Evolutionary conservation across 1,140 invertebrate species (phyloP).

Genomic region (Heterodera carotae): DNA sequence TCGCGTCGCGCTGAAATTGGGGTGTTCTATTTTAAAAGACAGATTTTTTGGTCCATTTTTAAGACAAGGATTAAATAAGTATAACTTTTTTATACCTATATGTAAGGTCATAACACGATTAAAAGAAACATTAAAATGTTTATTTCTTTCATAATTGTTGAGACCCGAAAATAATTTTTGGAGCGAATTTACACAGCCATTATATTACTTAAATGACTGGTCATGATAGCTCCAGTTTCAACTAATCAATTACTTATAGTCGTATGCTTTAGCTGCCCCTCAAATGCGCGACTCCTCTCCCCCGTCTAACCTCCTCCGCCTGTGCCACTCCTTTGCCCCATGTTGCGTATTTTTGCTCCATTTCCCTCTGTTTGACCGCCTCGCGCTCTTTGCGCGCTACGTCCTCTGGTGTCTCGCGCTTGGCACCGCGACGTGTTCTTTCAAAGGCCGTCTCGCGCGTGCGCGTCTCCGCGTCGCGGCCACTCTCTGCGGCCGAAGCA

Average conservation of each 20-base stretch:
- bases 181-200: neutral
- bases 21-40: no score
- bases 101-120: neutral
- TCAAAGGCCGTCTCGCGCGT: constrained; percentile 41
- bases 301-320: constrained; percentile 41
- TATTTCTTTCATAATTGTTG: neutral
- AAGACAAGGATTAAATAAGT: no score
- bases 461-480: constrained; percentile 41
- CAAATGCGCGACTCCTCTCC: neutral
- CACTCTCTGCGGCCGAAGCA: constrained; percentile 23
- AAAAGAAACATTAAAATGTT: constrained; percentile 18
- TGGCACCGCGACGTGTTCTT: constrained; percentile 10
- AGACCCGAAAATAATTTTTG: constrained; percentile 11
- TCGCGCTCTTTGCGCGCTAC: constrained; percentile 49
- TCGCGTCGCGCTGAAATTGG: constrained; percentile 47
- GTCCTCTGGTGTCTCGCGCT: constrained; percentile 40
- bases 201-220: neutral
- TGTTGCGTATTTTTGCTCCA: constrained; percentile 47
- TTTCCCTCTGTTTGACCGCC: constrained; percentile 51
- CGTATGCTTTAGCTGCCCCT: no score
- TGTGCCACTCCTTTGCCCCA: constrained; percentile 53
- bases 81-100: no score
- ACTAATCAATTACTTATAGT: no score
- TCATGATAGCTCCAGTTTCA: constrained; percentile 2
- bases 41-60: no score